These are phyloP conservation scores for Eretmochelys imbricata DNA, from an alignment of 2,113 vertebrate genomes.

Conservation along the genomic window DNA sequence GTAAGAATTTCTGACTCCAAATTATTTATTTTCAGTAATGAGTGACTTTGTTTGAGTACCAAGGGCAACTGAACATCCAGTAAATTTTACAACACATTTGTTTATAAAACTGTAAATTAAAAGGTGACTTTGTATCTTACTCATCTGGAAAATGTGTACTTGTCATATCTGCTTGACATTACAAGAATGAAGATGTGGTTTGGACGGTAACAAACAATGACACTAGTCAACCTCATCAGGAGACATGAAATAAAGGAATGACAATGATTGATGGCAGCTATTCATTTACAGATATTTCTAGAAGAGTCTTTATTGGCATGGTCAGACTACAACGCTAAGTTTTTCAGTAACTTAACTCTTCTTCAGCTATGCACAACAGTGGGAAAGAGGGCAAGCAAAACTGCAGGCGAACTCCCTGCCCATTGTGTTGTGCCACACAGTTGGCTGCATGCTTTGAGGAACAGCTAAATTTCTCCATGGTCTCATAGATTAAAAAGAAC, in stretches of 20 bases:
- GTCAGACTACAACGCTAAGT: slow-evolving; percentile 68
- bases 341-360: neutral
- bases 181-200: slow-evolving; percentile 86
- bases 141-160: slow-evolving; percentile 89
- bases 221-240: slow-evolving; percentile 93
- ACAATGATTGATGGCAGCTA: slow-evolving; percentile 98
- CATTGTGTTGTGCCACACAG: neutral
- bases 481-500: neutral
- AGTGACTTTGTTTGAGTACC: slow-evolving; percentile 59
- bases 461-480: neutral
- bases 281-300: slow-evolving; percentile 91
- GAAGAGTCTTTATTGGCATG: slow-evolving; percentile 77
- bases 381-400: neutral
- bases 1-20: slow-evolving; percentile 60
- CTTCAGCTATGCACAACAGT: neutral
- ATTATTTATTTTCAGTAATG: slow-evolving; percentile 40
- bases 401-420: neutral
- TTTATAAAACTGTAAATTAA: slow-evolving; percentile 85
- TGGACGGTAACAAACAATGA: slow-evolving; percentile 97
- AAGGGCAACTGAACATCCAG: slow-evolving; percentile 71
- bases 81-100: slow-evolving; percentile 70
- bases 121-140: slow-evolving; percentile 94
- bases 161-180: slow-evolving; percentile 96
- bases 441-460: neutral
- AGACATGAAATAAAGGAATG: slow-evolving; percentile 90